Conservation (phyloP, 2,888 invertebrate species). For the Callosobruchus maculatus region DNA sequence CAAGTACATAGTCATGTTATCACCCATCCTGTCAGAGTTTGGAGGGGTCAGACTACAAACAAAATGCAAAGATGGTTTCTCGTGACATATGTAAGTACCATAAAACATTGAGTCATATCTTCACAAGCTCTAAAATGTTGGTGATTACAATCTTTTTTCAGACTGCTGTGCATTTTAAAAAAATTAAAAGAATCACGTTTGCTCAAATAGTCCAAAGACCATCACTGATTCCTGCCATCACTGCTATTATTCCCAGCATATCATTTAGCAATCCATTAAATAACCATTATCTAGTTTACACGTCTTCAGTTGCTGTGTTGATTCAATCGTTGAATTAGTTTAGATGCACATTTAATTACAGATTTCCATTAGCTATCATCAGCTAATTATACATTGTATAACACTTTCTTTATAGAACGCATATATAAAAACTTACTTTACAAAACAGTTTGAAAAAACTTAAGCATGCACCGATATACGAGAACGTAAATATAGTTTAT, state of each 20-base stretch:
- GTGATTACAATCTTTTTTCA: too few relatives aligned
- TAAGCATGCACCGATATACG: not conserved
- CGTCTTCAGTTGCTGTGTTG: slow-evolving; percentile 37
- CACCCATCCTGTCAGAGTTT: too few relatives aligned
- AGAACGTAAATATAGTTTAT: not conserved
- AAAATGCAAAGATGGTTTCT: too few relatives aligned
- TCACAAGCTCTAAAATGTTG: too few relatives aligned
- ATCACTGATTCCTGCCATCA: not conserved
- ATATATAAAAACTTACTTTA: not conserved
- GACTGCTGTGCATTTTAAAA: too few relatives aligned
- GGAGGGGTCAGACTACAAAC: too few relatives aligned
- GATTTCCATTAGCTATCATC: slow-evolving; percentile 37
- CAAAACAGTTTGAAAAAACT: not conserved
- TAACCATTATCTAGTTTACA: slow-evolving; percentile 1
- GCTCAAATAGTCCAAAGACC: too few relatives aligned
- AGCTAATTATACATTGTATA: slow-evolving; percentile 34
- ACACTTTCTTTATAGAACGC: not conserved
- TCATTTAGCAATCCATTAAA: not conserved
- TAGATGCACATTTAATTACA: slow-evolving; percentile 29
- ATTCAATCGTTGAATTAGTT: slow-evolving; percentile 19
- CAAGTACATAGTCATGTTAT: too few relatives aligned
- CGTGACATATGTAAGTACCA: too few relatives aligned
- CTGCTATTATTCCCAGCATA: not conserved
- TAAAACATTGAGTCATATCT: too few relatives aligned
- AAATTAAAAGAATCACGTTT: too few relatives aligned